Base-by-base conservation (phyloP, 2,888 invertebrate genomes). In the Aplocera efformata region DNA sequence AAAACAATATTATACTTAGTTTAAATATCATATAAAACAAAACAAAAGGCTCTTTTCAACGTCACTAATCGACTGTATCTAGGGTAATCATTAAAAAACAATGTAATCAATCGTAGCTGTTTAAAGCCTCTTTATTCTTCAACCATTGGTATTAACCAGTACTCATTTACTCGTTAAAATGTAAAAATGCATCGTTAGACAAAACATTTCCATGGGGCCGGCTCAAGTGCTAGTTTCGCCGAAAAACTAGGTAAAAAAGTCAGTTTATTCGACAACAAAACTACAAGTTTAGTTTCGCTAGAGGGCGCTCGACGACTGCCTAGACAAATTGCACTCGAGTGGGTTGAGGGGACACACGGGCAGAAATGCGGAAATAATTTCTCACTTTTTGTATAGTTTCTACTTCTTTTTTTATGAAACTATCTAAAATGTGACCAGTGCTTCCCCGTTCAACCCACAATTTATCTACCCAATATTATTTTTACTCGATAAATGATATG, bases 271-370 rank as follows among this genome's bases (percentile, higher is more conserved):
- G 61, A 65, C 67, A 60, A 63, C 65, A 61, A 63, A 72, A 72
- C 70, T 77, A 72, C 67, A 59, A 74, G 75, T 75, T 73, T 74
- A 73, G 73, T 74, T 69, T 71, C 66, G 62, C 63, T 67, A 60
- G 63, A 77, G 80, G 56, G 69, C 60, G 57, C 79, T 79, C 56
- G 55, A 54, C 63, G 59, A 62, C 70, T 67, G 13, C 13, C 13
- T 56, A 74, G 77, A 79, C 78, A 75, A 79, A 82, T 79, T 82
- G 76, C 69, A 72, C 80, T 69, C 77, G 48, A 76, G 77, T 67
- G 75, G 58, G 41, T 53, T 54, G 42, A 29, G 34, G 33, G 34
- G 45, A 68, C 52, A 49, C 42, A 67, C 68, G 62, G 61, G 5
- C n/a, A 10, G 17, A 33, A 50, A 20, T 30, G 2, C 13, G 13